A percentile compares a stretch with the other conserved stretches of the same genome.
These are phyloP conservation scores for Montipora foliosa DNA, from an alignment of 64 coral and sea anemone genomes.

Conservation along the genomic window DNA sequence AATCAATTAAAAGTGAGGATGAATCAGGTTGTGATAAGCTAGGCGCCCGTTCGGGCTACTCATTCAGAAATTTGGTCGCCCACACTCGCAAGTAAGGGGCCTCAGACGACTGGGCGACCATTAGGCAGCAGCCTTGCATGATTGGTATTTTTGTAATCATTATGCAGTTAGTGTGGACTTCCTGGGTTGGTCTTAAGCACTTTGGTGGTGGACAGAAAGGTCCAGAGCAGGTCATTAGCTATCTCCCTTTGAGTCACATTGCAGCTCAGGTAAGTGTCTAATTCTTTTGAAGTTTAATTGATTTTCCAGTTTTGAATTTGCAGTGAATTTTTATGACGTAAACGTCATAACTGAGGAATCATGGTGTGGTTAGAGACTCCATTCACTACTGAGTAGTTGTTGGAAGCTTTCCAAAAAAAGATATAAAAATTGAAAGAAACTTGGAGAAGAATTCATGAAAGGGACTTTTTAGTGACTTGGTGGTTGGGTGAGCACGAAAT, in stretches of 20 bases:
- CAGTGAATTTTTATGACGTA: not conserved
- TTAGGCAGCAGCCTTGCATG: not conserved
- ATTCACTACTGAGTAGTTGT: too few species aligned
- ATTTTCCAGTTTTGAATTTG: not conserved
- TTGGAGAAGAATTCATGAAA: too few species aligned
- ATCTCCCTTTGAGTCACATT: constrained; percentile 92
- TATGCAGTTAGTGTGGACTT: constrained; percentile 71
- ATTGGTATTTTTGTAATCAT: not conserved
- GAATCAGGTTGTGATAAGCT: too few species aligned
- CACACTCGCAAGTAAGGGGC: too few species aligned
- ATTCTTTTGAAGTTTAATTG: not conserved
- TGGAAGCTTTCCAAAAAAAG: too few species aligned
- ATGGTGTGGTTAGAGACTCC: too few species aligned
- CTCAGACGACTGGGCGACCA: too few species aligned
- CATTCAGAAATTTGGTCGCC: too few species aligned
- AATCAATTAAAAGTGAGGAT: too few species aligned
- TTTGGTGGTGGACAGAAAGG: constrained; percentile 48
- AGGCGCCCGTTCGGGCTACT: too few species aligned
- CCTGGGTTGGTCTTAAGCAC: constrained; percentile 33
- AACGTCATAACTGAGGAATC: too few species aligned
- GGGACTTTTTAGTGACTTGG: not conserved
- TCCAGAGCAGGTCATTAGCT: constrained; percentile 83
- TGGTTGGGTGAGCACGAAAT: not conserved
- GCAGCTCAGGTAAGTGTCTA: constrained; percentile 84
- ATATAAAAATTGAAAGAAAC: too few species aligned